phyloP scores from a whole-genome alignment of 2,888 invertebrate genomes.

The Lamellibrachia columna region DNA sequence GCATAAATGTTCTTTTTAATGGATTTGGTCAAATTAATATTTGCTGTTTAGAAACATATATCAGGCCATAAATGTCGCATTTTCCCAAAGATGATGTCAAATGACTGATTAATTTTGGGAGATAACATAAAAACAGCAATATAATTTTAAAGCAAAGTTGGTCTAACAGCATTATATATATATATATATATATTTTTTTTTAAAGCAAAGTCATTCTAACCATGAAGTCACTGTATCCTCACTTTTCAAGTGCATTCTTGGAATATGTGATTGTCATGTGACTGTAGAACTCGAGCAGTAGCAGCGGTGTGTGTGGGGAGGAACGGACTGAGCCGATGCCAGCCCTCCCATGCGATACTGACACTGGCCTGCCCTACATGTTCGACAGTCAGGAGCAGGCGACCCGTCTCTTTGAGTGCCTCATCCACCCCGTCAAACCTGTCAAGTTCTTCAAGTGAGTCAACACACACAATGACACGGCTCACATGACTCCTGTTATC shows the following conservation, averaged over 20 bases:
- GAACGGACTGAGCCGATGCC: slow-evolving; percentile 29
- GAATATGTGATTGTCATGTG: not conserved
- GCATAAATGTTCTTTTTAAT: no score
- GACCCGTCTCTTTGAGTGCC: slow-evolving; percentile 75
- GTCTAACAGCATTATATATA: no score
- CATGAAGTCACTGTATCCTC: no score
- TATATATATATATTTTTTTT: no score
- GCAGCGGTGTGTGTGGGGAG: not conserved
- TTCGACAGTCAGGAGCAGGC: slow-evolving; percentile 72
- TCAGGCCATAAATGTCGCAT: no score
- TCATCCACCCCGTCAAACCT: slow-evolving; percentile 75
- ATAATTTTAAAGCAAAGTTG: no score
- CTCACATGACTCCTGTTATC: not conserved
- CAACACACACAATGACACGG: not conserved
- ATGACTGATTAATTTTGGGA: no score
- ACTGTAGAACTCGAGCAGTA: not conserved
- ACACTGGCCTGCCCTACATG: slow-evolving; percentile 39
- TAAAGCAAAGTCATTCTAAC: no score
- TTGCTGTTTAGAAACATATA: no score
- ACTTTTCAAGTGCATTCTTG: not conserved
- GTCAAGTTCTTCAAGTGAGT: slow-evolving; percentile 72
- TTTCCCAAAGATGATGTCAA: no score
- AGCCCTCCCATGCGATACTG: not conserved
- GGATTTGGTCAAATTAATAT: no score
- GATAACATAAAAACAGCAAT: no score